Evolutionary conservation across 2,888 invertebrate genomes (phyloP).

Genomic region (Chaetogeoica ovagalla): DNA sequence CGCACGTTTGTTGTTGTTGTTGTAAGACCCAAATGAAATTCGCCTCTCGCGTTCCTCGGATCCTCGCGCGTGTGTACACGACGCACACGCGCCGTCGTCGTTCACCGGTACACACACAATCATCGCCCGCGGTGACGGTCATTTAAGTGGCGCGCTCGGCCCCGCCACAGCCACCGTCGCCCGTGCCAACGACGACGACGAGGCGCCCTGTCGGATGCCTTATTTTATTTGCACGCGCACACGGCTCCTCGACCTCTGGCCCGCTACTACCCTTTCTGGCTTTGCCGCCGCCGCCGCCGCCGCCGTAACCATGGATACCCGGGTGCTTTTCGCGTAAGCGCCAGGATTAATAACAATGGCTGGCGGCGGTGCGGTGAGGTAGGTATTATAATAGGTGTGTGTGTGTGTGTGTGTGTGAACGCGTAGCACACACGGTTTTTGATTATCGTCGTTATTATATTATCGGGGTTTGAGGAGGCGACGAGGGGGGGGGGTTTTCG

Average conservation of each 20-base stretch:
- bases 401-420: neutral
- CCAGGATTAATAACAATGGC: constrained; percentile 28
- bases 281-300: neutral
- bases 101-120: neutral
- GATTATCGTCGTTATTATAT: no score
- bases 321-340: neutral
- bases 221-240: constrained; percentile 9
- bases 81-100: neutral
- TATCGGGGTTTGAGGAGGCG: no score
- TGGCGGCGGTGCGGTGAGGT: neutral
- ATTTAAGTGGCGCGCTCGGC: neutral
- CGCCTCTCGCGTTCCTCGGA: no score
- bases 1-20: no score
- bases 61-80: no score
- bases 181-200: no score
- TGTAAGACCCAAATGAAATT: no score
- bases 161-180: neutral
- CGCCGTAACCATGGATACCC: constrained; percentile 12
- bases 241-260: neutral
- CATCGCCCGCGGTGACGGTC: neutral
- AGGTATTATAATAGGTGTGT: no score
- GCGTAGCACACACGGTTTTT: no score
- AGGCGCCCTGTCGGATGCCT: neutral
- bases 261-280: neutral
- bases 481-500: no score